phyloP scores from a whole-genome alignment of 2,113 vertebrate species.

The Leucosticte australis region DNA sequence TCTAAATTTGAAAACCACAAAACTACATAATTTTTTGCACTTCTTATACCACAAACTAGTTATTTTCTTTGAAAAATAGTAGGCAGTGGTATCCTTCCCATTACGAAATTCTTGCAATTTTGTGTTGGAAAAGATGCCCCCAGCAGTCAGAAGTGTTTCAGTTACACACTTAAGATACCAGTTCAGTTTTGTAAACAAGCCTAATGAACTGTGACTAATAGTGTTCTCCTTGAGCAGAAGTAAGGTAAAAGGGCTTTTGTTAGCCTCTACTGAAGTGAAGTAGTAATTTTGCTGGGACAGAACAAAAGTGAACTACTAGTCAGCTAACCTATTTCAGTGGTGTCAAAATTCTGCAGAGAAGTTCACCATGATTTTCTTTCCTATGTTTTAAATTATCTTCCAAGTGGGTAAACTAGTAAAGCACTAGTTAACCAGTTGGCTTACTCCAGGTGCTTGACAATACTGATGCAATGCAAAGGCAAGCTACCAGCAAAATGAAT shows the following conservation, averaged over 20 bases:
- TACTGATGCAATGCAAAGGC: background rate
- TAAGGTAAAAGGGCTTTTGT: slow-evolving; percentile 66
- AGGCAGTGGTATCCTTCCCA: background rate
- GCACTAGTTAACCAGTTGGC: background rate
- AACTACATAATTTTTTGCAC: background rate
- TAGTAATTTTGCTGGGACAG: slow-evolving; percentile 35
- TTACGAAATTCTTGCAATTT: slow-evolving; percentile 62
- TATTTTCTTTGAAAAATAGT: background rate
- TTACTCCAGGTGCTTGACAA: background rate
- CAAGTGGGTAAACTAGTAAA: background rate
- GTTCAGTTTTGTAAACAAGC: slow-evolving; percentile 70
- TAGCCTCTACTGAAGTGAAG: slow-evolving; percentile 62
- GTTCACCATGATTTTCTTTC: background rate
- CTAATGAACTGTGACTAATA: slow-evolving; percentile 73
- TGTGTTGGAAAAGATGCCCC: slow-evolving; percentile 11
- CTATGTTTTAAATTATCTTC: background rate
- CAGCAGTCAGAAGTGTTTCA: slow-evolving; percentile 67
- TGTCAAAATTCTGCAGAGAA: background rate
- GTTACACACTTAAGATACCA: slow-evolving; percentile 61
- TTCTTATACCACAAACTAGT: background rate
- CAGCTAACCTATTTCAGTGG: background rate
- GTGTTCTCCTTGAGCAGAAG: slow-evolving; percentile 43
- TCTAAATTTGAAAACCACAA: background rate
- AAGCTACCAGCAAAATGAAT: background rate
- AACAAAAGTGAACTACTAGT: slow-evolving; percentile 51